Evolutionary conservation across 1,140 invertebrate species (phyloP), one percentile per base, ranked within the genome.

Genomic region (Dinothrombium tinctorium): DNA sequence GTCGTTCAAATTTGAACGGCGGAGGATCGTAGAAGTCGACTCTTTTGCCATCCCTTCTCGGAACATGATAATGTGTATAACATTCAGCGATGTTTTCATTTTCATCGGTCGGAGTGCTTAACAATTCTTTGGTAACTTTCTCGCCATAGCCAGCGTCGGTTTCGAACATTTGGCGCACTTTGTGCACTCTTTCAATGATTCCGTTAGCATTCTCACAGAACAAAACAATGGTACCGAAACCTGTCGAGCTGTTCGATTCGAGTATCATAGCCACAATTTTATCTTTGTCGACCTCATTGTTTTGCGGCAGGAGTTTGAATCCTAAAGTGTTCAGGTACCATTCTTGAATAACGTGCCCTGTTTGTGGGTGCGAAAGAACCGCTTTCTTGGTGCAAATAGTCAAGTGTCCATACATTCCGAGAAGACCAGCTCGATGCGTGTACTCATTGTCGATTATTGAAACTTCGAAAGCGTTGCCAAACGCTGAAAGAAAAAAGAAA

Each of bases 361-460:
- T 41, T 11, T 23, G 31, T 11, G 31, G 29, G 14, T 24, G 20
- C 2, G 31, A 19, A 6, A 41, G 3, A 33, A 23, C 23, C 4
- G 33, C 20, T 23, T 41, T 41, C 4, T 20, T 31, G 6, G 9
- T 11, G 4, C 29, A 17, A 9, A 41, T 17, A 4, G n/a, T 33
- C 20, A 41, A 6, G 20, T 41, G 19, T 20, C 40, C 40, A 21
- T 17, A 41, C 8, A 21, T 32, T 17, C 40, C 40, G 6, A 41
- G 17, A 23, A 41, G 33, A 25, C 40, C 40, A 15, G 40, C 40
- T 41, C 40, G 15, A 9, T 32, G 17, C 8, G 29, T 33, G 5
- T 21, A 9, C n/a, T 41, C 40, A 33, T 41, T 41, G 24, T 41
- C 40, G n/a, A 41, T 41, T 3, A 41, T 33, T 3, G 29, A 33